A percentile compares a stretch with the other conserved stretches of the same genome.
Evolutionary conservation across 1,140 invertebrate species (phyloP).

Genomic region (Procambarus virginalis): DNA sequence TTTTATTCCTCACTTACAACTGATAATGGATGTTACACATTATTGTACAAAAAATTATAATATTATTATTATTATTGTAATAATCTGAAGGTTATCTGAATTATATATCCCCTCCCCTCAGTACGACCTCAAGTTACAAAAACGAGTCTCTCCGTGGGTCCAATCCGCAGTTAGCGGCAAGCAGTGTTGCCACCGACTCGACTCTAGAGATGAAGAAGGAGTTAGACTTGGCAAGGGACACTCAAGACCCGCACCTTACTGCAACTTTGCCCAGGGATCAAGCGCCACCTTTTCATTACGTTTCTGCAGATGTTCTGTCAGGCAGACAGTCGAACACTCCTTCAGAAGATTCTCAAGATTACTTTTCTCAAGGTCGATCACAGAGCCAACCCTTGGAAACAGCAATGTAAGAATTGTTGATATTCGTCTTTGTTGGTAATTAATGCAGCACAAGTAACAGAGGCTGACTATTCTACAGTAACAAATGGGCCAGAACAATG

Average conservation of each 20-base stretch:
- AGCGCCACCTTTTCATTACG: constrained; percentile 33
- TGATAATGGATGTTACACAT: too few species aligned
- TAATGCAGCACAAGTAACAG: too few species aligned
- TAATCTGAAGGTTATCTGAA: neutral
- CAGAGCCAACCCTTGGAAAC: constrained; percentile 64
- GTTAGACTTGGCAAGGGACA: constrained; percentile 3
- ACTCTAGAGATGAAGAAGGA: constrained; percentile 60
- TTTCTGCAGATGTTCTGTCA: constrained; percentile 35
- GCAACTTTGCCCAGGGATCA: constrained; percentile 60
- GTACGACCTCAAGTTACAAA: constrained; percentile 54
- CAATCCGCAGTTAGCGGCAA: constrained; percentile 28
- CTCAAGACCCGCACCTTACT: constrained; percentile 46
- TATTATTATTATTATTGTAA: too few species aligned
- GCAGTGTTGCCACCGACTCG: constrained; percentile 50
- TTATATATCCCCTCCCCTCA: neutral
- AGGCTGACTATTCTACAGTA: too few species aligned
- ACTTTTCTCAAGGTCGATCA: constrained; percentile 37
- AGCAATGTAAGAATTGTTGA: constrained; percentile 43
- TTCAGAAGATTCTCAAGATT: constrained; percentile 7
- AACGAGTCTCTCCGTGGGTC: constrained; percentile 37
- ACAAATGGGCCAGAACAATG: too few species aligned
- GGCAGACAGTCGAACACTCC: constrained; percentile 2
- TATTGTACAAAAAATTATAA: too few species aligned
- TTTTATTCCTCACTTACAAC: too few species aligned
- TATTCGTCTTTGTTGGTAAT: neutral